Conservation (phyloP, 2,797 vertebrate species). For the Apogon talboti region DNA sequence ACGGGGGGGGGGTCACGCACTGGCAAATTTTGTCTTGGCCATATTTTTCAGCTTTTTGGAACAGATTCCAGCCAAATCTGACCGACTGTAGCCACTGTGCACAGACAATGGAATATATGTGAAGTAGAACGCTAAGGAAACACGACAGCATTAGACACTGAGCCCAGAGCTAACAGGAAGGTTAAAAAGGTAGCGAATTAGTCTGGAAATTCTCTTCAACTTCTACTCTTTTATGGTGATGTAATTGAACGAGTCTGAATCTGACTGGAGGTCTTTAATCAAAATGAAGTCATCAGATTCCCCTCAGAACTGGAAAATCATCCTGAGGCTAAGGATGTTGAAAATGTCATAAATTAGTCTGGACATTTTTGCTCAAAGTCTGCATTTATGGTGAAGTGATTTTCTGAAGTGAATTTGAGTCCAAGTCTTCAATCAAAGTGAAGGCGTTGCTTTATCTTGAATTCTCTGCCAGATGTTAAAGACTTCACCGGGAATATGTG, state of each 20-base stretch:
- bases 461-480: background rate
- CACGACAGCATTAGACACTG: background rate
- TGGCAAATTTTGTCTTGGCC: constrained; percentile 5
- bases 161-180: background rate
- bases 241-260: background rate
- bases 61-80: background rate
- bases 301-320: background rate
- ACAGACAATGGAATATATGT: no score
- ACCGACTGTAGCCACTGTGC: background rate
- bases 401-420: no score
- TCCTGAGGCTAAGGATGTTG: no score
- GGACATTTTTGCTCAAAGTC: no score
- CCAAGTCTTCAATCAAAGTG: no score
- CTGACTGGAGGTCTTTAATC: constrained; percentile 4
- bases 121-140: background rate
- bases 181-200: background rate
- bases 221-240: background rate
- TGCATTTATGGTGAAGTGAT: no score
- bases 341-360: no score
- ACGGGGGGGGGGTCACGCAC: background rate
- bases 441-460: background rate
- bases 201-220: background rate
- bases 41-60: constrained; percentile 11
- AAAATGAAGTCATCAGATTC: background rate
- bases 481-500: background rate